phyloP scores from a whole-genome alignment of 2,113 vertebrate species.

The Columbina picui region DNA sequence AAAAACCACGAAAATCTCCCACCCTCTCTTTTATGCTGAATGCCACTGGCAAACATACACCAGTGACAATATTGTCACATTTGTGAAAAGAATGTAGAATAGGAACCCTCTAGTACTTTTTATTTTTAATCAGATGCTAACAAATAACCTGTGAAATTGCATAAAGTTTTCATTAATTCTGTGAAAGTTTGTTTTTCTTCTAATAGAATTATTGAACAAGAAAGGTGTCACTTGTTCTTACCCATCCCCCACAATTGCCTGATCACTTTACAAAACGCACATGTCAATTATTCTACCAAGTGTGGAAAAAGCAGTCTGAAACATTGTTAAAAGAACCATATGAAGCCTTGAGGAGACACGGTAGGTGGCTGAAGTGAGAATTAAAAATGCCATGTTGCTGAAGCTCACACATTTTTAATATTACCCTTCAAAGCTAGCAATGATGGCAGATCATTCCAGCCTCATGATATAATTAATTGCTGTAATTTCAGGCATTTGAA shows the following conservation, averaged over 20 bases:
- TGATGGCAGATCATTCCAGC: conserved; percentile 28
- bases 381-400: conserved; percentile 40
- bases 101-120: background rate
- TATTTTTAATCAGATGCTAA: background rate
- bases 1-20: background rate
- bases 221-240: background rate
- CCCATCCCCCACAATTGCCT: background rate
- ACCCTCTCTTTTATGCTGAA: background rate
- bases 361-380: conserved; percentile 63
- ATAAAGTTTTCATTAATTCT: background rate
- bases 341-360: conserved; percentile 36
- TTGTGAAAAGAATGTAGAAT: background rate
- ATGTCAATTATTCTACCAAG: conserved; percentile 1
- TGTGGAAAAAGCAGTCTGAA: background rate
- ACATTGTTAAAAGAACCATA: background rate
- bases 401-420: conserved; percentile 51
- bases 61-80: background rate
- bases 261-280: background rate
- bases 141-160: background rate
- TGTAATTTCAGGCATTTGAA: conserved; percentile 59
- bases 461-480: conserved; percentile 49
- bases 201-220: background rate
- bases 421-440: conserved; percentile 44
- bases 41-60: background rate
- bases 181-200: background rate